Percentiles rank a stretch among this genome's conserved stretches.
These are phyloP conservation scores for Lepisosteus osseus DNA, from an alignment of 2,113 vertebrate genomes.

Conservation along the genomic window DNA sequence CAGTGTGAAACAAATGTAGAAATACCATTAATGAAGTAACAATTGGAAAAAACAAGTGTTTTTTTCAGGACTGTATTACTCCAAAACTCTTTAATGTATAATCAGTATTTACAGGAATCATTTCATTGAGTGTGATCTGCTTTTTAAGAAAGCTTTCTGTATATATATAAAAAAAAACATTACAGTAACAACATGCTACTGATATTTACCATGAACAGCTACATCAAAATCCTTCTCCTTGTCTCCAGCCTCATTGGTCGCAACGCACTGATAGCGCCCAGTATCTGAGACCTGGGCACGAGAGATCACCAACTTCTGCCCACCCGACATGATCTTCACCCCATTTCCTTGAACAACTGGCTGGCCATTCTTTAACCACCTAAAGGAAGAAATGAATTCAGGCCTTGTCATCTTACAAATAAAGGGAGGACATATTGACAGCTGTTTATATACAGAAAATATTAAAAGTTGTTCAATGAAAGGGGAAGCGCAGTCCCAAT, in stretches of 20 bases:
- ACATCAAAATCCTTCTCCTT: conserved; percentile 79
- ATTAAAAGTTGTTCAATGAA: no score
- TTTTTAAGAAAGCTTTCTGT: conserved; percentile 4
- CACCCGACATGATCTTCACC: conserved; percentile 66
- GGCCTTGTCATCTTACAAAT: no score
- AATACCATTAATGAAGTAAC: not conserved
- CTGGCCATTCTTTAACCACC: conserved; percentile 87
- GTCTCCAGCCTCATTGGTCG: conserved; percentile 81
- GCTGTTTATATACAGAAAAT: no score
- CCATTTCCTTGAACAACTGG: conserved; percentile 65
- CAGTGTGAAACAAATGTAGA: not conserved
- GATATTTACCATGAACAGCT: conserved; percentile 79
- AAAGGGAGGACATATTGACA: no score
- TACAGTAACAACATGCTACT: conserved; percentile 1
- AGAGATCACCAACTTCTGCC: conserved; percentile 76
- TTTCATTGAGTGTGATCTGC: not conserved
- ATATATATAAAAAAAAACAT: not conserved
- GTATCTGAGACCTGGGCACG: conserved; percentile 81
- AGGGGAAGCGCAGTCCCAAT: no score
- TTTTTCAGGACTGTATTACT: no score
- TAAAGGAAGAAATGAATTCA: conserved; percentile 40
- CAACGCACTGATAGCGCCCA: conserved; percentile 84
- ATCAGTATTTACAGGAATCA: not conserved
- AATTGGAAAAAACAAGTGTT: not conserved
- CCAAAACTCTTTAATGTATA: no score